Evolutionary conservation across 2,113 vertebrate species (phyloP).

Genomic region (Phalacrocorax pelagicus): DNA sequence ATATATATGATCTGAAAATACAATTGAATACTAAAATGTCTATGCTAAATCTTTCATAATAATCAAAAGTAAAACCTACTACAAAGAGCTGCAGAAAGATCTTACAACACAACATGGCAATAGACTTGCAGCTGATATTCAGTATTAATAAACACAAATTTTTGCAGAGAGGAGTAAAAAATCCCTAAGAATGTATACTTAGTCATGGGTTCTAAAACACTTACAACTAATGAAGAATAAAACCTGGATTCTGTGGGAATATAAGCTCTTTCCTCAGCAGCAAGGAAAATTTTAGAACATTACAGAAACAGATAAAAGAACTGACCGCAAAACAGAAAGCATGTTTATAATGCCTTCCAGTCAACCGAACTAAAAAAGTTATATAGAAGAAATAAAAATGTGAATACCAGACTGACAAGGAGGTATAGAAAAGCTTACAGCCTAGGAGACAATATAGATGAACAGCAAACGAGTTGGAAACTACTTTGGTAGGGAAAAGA

Average conservation of each 20-base stretch:
- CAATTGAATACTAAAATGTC: accelerated
- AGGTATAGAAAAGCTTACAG: neutral
- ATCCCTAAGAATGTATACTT: neutral
- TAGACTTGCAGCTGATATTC: neutral
- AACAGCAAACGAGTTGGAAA: neutral
- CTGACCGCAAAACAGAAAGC: neutral
- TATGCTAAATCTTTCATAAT: neutral
- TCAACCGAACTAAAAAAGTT: neutral
- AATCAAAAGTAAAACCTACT: neutral
- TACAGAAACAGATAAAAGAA: neutral
- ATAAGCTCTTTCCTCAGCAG: neutral
- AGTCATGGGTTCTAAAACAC: neutral
- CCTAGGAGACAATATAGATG: neutral
- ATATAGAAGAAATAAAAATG: neutral
- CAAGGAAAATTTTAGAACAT: neutral
- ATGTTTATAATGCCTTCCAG: neutral
- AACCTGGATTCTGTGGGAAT: neutral
- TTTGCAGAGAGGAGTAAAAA: neutral
- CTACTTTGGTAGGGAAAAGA: neutral
- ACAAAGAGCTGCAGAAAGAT: neutral
- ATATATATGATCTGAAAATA: neutral
- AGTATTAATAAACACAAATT: neutral
- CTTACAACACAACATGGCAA: neutral
- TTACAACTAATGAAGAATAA: neutral
- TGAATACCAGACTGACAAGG: neutral